Evolutionary conservation across 2,113 vertebrate species (phyloP).

Genomic region (Dendrocopos noguchii): DNA sequence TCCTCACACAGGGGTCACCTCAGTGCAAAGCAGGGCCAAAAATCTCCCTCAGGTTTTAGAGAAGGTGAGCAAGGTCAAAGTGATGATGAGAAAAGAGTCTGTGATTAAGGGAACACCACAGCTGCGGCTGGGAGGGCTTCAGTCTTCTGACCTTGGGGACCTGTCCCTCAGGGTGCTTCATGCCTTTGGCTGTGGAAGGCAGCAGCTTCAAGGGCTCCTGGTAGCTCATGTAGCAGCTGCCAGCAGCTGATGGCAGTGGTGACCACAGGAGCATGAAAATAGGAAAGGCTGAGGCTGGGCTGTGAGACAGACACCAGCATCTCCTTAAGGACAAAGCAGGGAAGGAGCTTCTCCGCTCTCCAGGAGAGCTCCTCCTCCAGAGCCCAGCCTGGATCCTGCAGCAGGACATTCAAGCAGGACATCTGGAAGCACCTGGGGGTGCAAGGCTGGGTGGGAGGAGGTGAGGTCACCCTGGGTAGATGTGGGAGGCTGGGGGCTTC

Average conservation of each 20-base stretch:
- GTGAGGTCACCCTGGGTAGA: neutral
- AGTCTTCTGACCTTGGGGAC: neutral
- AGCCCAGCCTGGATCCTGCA: neutral
- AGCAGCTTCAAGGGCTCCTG: neutral
- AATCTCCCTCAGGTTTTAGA: neutral
- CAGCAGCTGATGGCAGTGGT: neutral
- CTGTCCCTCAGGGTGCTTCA: neutral
- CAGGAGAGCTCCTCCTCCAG: slow-evolving; percentile 2
- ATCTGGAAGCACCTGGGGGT: neutral
- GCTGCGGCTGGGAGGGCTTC: neutral
- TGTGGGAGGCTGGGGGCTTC: neutral
- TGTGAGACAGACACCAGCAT: neutral
- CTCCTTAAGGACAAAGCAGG: neutral
- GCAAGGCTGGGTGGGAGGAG: neutral
- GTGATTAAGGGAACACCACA: neutral
- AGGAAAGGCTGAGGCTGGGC: neutral
- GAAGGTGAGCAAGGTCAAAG: neutral
- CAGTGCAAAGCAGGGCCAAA: neutral
- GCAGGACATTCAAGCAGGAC: neutral
- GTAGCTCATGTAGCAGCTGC: neutral
- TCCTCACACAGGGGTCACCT: neutral
- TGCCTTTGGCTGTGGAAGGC: neutral
- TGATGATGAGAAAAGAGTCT: neutral
- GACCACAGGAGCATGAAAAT: slow-evolving; percentile 14
- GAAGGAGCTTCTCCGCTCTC: neutral